phyloP scores from a whole-genome alignment of 2,113 vertebrate species.

The Electrona antarctica region DNA sequence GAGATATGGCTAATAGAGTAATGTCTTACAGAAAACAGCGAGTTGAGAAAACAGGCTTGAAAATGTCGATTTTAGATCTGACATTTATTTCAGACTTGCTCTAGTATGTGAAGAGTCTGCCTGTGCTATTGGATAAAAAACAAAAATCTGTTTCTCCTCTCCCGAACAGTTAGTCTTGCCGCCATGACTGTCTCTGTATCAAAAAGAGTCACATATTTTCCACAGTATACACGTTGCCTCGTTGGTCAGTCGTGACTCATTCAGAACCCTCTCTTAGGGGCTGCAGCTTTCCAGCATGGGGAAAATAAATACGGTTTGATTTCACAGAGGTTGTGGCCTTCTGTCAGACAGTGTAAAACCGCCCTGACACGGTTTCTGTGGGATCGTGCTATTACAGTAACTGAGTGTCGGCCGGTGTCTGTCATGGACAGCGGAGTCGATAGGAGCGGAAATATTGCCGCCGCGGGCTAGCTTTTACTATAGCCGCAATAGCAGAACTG shows the following conservation, averaged over 20 bases:
- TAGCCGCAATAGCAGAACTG: conserved; percentile 31
- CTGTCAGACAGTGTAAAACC: conserved; percentile 11
- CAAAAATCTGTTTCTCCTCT: too few species aligned
- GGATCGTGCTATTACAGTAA: conserved; percentile 25
- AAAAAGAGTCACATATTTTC: neutral
- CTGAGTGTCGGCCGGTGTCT: conserved; percentile 27
- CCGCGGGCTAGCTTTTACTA: conserved; percentile 34
- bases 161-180: too few species aligned
- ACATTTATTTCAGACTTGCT: too few species aligned
- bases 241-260: neutral
- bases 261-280: neutral
- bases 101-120: too few species aligned
- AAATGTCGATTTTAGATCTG: too few species aligned
- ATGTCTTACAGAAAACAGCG: too few species aligned
- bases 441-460: conserved; percentile 52
- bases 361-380: conserved; percentile 1
- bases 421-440: conserved; percentile 32
- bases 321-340: conserved; percentile 14
- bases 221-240: neutral
- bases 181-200: too few species aligned
- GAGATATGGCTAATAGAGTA: too few species aligned
- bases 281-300: neutral
- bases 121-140: too few species aligned
- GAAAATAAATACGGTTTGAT: conserved; percentile 7
- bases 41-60: too few species aligned